Percentiles rank a stretch among this genome's conserved stretches.
Conservation (phyloP, 2,797 vertebrate species). For the Ibycter americanus region DNA sequence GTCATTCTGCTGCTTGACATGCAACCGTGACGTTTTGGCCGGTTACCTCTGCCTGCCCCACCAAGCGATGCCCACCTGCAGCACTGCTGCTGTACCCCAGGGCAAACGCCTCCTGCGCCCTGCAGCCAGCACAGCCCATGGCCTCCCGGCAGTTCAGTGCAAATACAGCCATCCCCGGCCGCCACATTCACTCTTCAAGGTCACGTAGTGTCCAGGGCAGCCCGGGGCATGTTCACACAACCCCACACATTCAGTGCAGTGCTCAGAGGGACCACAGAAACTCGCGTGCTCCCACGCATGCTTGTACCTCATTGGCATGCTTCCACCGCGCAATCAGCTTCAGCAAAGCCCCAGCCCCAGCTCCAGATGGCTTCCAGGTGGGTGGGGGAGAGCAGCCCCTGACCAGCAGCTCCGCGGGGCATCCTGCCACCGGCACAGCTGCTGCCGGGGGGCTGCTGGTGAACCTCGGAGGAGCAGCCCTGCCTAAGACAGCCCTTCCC, state of each 20-base stretch:
- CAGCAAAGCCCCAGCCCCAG: background rate
- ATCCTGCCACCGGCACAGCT: background rate
- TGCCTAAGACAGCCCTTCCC: background rate
- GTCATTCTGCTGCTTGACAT: background rate
- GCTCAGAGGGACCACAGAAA: background rate
- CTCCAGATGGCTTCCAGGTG: slow-evolving; percentile 35
- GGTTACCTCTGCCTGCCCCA: background rate
- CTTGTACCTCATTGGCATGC: background rate
- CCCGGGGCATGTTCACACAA: background rate
- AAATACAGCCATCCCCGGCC: background rate
- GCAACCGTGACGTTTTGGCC: background rate
- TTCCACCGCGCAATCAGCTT: background rate
- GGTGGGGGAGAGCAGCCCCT: background rate
- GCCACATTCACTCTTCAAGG: background rate
- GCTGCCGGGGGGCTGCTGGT: background rate
- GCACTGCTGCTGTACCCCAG: background rate
- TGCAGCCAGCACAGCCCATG: background rate
- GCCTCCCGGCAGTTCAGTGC: background rate
- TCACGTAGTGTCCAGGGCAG: background rate
- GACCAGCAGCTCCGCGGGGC: background rate
- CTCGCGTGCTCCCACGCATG: background rate
- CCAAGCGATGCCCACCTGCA: background rate
- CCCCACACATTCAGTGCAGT: background rate
- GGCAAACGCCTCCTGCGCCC: background rate
- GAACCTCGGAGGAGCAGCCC: background rate